These are phyloP conservation scores for Chamaetylas fuelleborni DNA, from an alignment of 2,113 vertebrate species.

Conservation along the genomic window DNA sequence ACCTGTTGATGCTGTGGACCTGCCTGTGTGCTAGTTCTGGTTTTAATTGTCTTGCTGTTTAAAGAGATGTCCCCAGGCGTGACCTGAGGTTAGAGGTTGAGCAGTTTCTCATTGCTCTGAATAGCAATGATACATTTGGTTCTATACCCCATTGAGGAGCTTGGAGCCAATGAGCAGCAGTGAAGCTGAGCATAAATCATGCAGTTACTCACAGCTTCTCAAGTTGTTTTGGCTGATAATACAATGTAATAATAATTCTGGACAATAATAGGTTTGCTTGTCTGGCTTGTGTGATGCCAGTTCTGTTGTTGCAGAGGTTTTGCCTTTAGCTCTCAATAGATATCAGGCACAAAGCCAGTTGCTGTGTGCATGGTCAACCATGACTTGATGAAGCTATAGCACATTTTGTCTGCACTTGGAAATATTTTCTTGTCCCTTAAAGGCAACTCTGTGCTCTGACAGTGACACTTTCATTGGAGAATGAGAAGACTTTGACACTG, in stretches of 20 bases:
- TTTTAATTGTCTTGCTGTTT: background rate
- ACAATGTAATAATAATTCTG: background rate
- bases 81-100: background rate
- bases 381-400: background rate
- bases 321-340: background rate
- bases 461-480: background rate
- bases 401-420: background rate
- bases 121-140: background rate
- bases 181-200: background rate
- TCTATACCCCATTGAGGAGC: rapidly evolving
- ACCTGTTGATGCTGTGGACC: background rate
- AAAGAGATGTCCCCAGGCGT: background rate
- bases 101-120: background rate
- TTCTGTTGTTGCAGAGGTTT: background rate
- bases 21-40: background rate
- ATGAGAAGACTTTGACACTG: background rate
- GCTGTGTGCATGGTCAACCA: background rate
- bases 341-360: background rate
- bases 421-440: background rate
- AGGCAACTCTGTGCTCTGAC: background rate
- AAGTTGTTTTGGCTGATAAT: background rate
- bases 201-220: background rate
- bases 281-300: background rate
- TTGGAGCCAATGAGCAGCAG: background rate
- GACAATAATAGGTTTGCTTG: background rate